Evolutionary conservation across 2,888 invertebrate species (phyloP).

Genomic region (Hirtodrosophila alboralis): DNA sequence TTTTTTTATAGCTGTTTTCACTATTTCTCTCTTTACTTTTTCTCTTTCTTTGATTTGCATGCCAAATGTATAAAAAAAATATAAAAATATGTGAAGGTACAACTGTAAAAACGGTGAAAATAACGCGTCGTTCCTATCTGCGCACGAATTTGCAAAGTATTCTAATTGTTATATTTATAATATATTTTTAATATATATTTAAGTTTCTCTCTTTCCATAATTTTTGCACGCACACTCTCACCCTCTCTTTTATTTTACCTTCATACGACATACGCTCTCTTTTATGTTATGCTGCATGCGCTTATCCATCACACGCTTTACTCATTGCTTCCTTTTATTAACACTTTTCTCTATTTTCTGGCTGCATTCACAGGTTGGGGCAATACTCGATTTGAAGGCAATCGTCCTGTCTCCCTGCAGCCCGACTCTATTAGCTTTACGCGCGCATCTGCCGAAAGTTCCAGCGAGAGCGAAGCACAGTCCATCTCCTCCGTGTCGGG

Average conservation of each 20-base stretch:
- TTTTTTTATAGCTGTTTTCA: slow-evolving; percentile 17
- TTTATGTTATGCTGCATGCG: slow-evolving; percentile 54
- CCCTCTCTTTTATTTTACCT: slow-evolving; percentile 34
- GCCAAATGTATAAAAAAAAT: slow-evolving; percentile 35
- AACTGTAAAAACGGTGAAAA: slow-evolving; percentile 74
- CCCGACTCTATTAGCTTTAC: slow-evolving; percentile 81
- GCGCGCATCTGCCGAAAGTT: slow-evolving; percentile 83
- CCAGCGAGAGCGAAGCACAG: slow-evolving; percentile 84
- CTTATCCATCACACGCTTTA: slow-evolving; percentile 5
- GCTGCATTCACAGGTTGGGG: slow-evolving; percentile 82
- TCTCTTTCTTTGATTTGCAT: slow-evolving; percentile 57
- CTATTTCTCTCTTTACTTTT: slow-evolving; percentile 21
- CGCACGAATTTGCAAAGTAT: slow-evolving; percentile 83
- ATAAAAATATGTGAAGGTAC: slow-evolving; percentile 54
- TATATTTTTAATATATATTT: too few relatives aligned
- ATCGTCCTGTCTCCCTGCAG: slow-evolving; percentile 82
- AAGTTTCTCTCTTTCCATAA: slow-evolving; percentile 17
- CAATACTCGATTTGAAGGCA: slow-evolving; percentile 81
- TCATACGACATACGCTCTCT: slow-evolving; percentile 22
- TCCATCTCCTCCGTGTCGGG: slow-evolving; percentile 84
- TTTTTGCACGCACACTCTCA: slow-evolving; percentile 26
- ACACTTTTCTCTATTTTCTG: slow-evolving; percentile 6
- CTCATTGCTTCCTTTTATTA: too few relatives aligned
- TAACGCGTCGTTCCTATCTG: slow-evolving; percentile 81
- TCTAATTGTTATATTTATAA: slow-evolving; percentile 12